Evolutionary conservation across 2,797 vertebrate species (phyloP).

Genomic region (Propithecus perrieri): DNA sequence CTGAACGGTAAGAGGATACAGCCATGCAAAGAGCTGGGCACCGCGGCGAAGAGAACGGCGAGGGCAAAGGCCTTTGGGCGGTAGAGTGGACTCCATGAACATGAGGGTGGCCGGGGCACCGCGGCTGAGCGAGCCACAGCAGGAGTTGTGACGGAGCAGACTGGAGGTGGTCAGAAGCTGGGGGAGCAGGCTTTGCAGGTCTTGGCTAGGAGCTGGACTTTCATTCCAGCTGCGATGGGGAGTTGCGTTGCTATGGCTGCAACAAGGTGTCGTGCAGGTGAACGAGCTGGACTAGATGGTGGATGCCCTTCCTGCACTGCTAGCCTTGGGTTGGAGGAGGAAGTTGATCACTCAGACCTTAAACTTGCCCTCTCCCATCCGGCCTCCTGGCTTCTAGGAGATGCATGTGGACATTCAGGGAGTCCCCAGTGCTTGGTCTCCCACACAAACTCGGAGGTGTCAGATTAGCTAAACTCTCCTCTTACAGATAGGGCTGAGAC

Average conservation of each 20-base stretch:
- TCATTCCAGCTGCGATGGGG: background rate
- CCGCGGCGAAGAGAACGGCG: no score
- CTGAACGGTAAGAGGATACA: background rate
- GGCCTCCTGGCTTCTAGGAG: background rate
- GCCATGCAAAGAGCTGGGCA: background rate
- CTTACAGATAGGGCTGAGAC: background rate
- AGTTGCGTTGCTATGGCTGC: background rate
- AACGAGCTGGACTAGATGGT: background rate
- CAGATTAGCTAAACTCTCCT: background rate
- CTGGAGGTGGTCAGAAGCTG: background rate
- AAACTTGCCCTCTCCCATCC: background rate
- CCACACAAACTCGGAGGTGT: background rate
- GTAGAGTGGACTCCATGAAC: background rate
- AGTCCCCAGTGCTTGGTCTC: background rate
- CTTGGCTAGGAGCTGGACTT: background rate
- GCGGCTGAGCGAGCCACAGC: background rate
- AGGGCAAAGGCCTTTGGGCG: background rate
- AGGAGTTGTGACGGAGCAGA: rapidly evolving
- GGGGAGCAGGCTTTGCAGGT: background rate
- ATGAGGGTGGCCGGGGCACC: background rate
- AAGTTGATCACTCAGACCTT: background rate
- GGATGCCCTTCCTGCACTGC: background rate
- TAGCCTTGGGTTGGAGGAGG: background rate
- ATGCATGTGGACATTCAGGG: background rate
- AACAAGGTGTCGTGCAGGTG: background rate